phyloP scores from a whole-genome alignment of 2,888 invertebrate species.

The Nomada ruficornis region DNA sequence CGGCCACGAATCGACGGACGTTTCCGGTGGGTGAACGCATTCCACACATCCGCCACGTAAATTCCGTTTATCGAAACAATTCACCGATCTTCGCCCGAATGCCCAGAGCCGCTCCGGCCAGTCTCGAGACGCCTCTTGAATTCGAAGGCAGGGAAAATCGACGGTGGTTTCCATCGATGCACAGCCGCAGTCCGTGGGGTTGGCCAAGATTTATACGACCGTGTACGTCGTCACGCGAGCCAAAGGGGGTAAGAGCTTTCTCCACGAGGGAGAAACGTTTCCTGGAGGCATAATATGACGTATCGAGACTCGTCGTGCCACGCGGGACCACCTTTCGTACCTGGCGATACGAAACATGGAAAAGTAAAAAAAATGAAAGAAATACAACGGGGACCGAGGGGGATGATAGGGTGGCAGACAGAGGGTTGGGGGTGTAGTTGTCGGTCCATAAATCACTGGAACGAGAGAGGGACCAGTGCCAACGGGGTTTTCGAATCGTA shows the following conservation, averaged over 20 bases:
- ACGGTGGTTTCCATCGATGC: constrained; percentile 23
- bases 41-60: constrained; percentile 32
- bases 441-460: constrained; percentile 66
- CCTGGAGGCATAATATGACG: constrained; percentile 71
- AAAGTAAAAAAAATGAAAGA: constrained; percentile 42
- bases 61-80: constrained; percentile 71
- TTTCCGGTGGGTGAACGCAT: not conserved
- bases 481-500: constrained; percentile 76
- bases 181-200: not conserved
- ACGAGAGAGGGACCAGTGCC: constrained; percentile 57
- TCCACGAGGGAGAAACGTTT: constrained; percentile 32
- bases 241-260: constrained; percentile 39
- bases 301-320: constrained; percentile 64
- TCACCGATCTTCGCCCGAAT: constrained; percentile 51
- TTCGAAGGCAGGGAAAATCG: constrained; percentile 11
- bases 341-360: constrained; percentile 44
- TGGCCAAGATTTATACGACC: constrained; percentile 65
- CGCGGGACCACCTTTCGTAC: constrained; percentile 46
- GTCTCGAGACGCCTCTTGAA: constrained; percentile 19
- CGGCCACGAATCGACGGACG: constrained; percentile 10
- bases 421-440: constrained; percentile 46
- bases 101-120: constrained; percentile 28
- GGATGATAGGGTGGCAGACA: not conserved
- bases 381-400: not conserved
- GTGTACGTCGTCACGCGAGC: constrained; percentile 66